Evolutionary conservation across 2,797 vertebrate species (phyloP).

Genomic region (Gephyroberyx darwinii): DNA sequence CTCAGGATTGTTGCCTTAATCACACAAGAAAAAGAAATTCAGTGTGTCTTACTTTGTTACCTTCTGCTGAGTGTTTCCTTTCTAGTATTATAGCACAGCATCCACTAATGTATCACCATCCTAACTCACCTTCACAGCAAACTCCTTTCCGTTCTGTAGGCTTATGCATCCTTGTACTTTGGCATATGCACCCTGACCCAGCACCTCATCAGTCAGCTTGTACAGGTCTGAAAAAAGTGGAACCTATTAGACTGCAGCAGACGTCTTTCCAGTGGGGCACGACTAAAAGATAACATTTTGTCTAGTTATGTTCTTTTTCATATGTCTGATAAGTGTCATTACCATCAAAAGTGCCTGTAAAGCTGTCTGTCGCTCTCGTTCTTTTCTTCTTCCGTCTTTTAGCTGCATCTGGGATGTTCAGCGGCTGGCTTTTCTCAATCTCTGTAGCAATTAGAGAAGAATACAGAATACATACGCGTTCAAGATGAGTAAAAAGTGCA

Average conservation of each 20-base stretch:
- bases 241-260: not conserved
- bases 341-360: conserved; percentile 92
- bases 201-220: conserved; percentile 91
- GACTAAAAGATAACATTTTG: not conserved
- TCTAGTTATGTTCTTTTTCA: not conserved
- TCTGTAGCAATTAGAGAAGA: conserved; percentile 71
- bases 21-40: too few species aligned
- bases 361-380: conserved; percentile 86
- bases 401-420: conserved; percentile 85
- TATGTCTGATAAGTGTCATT: conserved; percentile 4
- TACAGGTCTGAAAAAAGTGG: conserved; percentile 85
- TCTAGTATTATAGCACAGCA: not conserved
- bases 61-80: not conserved
- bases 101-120: not conserved
- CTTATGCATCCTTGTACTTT: conserved; percentile 95
- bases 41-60: not conserved
- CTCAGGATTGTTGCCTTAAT: too few species aligned
- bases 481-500: not conserved
- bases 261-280: not conserved
- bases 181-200: conserved; percentile 94
- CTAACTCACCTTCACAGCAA: conserved; percentile 90
- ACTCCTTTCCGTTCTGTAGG: conserved; percentile 92
- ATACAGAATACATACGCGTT: not conserved
- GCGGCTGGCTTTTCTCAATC: conserved; percentile 89
- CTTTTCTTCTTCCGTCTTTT: conserved; percentile 94